Conservation (phyloP, 2,113 vertebrate genomes). For the Phalacrocorax pelagicus region DNA sequence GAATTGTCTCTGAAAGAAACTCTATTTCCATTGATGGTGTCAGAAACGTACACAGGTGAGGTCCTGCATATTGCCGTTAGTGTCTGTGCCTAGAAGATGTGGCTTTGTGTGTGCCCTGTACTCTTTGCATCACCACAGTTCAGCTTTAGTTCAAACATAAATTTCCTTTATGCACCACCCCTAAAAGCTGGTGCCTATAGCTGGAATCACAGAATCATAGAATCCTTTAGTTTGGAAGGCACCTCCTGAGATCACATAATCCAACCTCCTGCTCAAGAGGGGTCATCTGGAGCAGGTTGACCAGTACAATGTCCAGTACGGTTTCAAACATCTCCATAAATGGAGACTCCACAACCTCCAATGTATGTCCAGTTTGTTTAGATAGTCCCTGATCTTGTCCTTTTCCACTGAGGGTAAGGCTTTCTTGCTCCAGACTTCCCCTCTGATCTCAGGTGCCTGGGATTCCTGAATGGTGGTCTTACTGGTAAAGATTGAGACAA, state of each 20-base stretch:
- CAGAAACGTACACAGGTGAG: background rate
- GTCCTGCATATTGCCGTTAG: background rate
- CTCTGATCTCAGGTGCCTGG: background rate
- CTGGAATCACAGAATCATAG: background rate
- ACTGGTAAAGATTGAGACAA: background rate
- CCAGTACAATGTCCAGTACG: background rate
- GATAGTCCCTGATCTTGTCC: background rate
- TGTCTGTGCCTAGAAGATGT: background rate
- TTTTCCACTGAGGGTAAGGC: background rate
- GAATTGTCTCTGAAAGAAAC: background rate
- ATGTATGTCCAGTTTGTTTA: background rate
- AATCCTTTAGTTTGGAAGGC: background rate
- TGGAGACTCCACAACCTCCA: background rate
- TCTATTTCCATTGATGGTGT: background rate
- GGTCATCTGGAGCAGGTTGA: background rate
- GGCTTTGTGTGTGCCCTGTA: rapidly evolving
- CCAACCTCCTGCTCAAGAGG: background rate
- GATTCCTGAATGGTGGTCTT: background rate
- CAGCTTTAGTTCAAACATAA: background rate
- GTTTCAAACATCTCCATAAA: background rate
- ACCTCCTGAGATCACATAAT: background rate
- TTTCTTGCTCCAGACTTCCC: background rate
- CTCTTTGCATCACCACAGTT: background rate
- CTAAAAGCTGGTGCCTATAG: background rate
- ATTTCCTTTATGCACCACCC: background rate